Conservation (phyloP, 2,113 vertebrate species). For the Martes martes region DNA sequence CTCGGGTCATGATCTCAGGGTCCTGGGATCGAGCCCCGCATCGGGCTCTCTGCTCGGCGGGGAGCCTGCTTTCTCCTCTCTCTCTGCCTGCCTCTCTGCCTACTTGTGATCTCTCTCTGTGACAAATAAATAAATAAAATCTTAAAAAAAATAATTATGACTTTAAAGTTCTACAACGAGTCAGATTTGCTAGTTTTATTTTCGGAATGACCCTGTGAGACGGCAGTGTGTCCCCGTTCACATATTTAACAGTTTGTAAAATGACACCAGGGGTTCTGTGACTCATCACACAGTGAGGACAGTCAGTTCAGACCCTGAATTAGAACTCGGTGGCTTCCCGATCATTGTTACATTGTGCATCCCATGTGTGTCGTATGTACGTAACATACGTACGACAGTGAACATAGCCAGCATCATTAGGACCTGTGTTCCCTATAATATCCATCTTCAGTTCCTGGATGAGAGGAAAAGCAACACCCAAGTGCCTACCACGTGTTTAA, state of each 20-base stretch:
- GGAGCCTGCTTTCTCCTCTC: too few relatives aligned
- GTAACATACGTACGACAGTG: background rate
- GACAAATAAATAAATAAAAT: too few relatives aligned
- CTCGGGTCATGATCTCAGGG: too few relatives aligned
- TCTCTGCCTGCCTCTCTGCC: too few relatives aligned
- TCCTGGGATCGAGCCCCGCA: too few relatives aligned
- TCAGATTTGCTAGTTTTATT: background rate
- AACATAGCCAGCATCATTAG: rapidly evolving
- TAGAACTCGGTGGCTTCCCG: background rate
- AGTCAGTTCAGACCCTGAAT: background rate
- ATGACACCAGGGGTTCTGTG: background rate
- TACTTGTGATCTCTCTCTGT: too few relatives aligned
- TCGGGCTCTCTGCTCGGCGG: too few relatives aligned
- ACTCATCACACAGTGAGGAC: background rate
- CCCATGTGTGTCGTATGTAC: rapidly evolving
- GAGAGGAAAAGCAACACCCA: background rate
- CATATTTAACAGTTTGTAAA: background rate
- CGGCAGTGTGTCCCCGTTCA: rapidly evolving
- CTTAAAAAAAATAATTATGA: background rate
- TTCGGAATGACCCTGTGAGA: background rate
- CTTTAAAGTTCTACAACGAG: background rate
- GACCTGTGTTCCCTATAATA: rapidly evolving
- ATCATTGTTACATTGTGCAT: background rate
- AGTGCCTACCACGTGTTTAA: rapidly evolving
- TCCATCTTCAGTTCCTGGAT: rapidly evolving